phyloP scores from a whole-genome alignment of 2,888 invertebrate species.

The Nemotelus nigrinus region DNA sequence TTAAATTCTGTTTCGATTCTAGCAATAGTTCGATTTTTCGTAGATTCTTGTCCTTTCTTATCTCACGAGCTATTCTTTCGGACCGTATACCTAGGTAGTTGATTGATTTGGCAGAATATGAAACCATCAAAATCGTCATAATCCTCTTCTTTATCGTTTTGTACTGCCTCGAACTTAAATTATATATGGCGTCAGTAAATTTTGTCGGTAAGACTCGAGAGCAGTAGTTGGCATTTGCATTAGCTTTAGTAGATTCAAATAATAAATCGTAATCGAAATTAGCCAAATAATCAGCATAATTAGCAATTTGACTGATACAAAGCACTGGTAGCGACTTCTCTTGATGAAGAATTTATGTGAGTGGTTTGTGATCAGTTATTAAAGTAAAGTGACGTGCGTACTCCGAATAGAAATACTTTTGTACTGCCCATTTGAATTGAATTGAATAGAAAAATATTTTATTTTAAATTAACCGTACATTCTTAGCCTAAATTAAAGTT shows the following conservation, averaged over 20 bases:
- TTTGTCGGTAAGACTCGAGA: background rate
- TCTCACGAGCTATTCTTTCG: slow-evolving; percentile 46
- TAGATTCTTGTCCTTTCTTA: slow-evolving; percentile 45
- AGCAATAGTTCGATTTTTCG: slow-evolving; percentile 46
- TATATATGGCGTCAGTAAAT: background rate
- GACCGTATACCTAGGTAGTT: slow-evolving; percentile 45
- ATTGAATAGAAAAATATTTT: too few species aligned
- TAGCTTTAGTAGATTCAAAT: slow-evolving; percentile 15
- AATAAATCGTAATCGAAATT: slow-evolving; percentile 7
- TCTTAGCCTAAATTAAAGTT: too few species aligned
- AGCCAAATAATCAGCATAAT: slow-evolving; percentile 23
- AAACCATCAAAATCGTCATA: slow-evolving; percentile 48
- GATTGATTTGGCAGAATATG: slow-evolving; percentile 48
- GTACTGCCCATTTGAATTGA: too few species aligned
- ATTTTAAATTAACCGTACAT: too few species aligned
- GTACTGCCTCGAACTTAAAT: background rate
- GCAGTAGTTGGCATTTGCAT: slow-evolving; percentile 29
- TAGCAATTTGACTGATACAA: slow-evolving; percentile 30
- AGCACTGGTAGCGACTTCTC: slow-evolving; percentile 42
- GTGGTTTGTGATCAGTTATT: slow-evolving; percentile 40
- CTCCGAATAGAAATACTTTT: slow-evolving; percentile 12
- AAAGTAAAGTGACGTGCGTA: slow-evolving; percentile 35
- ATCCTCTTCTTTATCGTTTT: slow-evolving; percentile 34
- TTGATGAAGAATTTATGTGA: slow-evolving; percentile 46
- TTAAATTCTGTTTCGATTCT: slow-evolving; percentile 31